Evolutionary conservation across 2,113 vertebrate genomes (phyloP).

Genomic region (Halcyon senegalensis): DNA sequence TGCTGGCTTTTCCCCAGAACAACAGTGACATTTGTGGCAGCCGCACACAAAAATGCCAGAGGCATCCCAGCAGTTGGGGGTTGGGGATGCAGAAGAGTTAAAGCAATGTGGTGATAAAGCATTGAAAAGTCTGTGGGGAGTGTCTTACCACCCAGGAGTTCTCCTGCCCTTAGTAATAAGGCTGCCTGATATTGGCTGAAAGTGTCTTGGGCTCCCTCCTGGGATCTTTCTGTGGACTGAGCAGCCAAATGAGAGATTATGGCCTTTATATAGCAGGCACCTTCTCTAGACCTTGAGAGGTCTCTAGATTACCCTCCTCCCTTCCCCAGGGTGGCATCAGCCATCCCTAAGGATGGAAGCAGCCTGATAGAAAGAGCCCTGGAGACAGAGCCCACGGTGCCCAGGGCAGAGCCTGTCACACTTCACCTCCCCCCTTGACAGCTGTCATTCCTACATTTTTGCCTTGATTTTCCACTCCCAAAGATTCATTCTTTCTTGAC

Average conservation of each 20-base stretch:
- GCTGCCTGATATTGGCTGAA: background rate
- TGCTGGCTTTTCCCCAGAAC: background rate
- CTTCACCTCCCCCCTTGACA: background rate
- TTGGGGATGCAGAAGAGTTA: background rate
- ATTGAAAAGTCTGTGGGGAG: fast-evolving
- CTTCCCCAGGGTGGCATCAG: background rate
- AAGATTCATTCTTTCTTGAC: background rate
- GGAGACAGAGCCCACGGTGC: background rate
- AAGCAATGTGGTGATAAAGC: background rate
- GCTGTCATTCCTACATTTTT: background rate
- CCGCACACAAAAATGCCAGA: too few relatives aligned
- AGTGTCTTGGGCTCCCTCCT: background rate
- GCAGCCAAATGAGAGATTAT: background rate
- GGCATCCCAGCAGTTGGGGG: background rate
- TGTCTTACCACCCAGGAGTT: background rate
- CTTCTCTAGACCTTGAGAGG: background rate
- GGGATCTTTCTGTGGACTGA: background rate
- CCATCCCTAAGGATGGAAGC: background rate
- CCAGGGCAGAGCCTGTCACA: background rate
- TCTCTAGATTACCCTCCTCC: background rate
- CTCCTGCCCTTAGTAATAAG: background rate
- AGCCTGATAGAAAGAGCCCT: background rate
- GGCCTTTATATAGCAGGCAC: background rate
- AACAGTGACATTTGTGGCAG: background rate
- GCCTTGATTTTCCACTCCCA: background rate